These are phyloP conservation scores for Heliconius erato DNA, from an alignment of 2,888 invertebrate species.

Conservation along the genomic window DNA sequence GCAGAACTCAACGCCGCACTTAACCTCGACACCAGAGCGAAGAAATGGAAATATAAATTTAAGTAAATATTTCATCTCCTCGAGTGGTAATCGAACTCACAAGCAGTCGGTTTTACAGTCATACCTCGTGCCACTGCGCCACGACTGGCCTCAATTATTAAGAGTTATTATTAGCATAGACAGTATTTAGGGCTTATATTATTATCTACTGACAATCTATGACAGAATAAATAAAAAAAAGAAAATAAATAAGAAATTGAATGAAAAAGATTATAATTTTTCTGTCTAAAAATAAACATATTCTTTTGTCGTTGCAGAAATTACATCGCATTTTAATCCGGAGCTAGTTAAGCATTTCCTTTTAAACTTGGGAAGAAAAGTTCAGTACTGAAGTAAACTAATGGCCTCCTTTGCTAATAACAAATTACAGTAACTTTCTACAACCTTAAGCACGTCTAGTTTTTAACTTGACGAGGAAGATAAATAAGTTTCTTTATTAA, in stretches of 20 bases:
- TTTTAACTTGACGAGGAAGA: conserved; percentile 11
- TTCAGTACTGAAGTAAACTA: conserved; percentile 41
- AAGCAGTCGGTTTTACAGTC: no score
- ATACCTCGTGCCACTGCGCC: no score
- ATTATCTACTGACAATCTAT: background rate
- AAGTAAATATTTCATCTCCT: no score
- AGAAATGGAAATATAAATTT: no score
- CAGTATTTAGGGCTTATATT: background rate
- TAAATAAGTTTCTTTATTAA: conserved; percentile 12
- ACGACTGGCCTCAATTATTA: no score
- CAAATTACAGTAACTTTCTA: conserved; percentile 33
- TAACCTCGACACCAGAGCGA: no score
- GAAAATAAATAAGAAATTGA: background rate
- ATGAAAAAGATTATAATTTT: conserved; percentile 25
- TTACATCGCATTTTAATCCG: conserved; percentile 39
- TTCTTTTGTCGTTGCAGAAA: conserved; percentile 23
- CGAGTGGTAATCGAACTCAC: no score
- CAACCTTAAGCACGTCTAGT: conserved; percentile 22
- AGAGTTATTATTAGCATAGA: no score
- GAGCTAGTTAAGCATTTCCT: conserved; percentile 38
- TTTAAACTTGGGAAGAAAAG: conserved; percentile 34
- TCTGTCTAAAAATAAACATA: conserved; percentile 20
- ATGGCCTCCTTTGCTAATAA: conserved; percentile 43
- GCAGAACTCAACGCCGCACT: no score
- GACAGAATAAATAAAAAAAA: background rate